Base-by-base conservation (phyloP, 2,888 invertebrate genomes). In the Teleogryllus oceanicus region DNA sequence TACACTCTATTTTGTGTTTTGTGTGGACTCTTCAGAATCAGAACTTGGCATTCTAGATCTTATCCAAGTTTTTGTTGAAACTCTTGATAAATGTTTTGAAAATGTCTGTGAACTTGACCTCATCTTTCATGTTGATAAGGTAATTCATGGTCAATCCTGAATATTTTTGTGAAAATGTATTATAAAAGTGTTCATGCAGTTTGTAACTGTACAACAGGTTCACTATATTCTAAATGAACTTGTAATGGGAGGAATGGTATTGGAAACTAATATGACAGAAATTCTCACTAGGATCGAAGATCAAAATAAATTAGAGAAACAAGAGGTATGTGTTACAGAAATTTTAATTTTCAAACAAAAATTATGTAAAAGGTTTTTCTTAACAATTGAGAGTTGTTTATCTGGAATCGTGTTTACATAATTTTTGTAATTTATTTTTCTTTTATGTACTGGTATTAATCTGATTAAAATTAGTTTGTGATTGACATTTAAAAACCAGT, bases 161-260 rank as follows among this genome's bases (percentile, higher is more conserved):
- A 13, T 62, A 0, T 12, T 62, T n/a, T 62, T 62, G 62, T 62
- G 13, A 62, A 62, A 62, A 18, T 62, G 1, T n/a, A 16, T 62
- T 62, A 62, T n/a, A 62, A 62, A n/a, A 62, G 62, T 62, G 4
- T 62, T 62, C 62, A 62, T 62, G n/a, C 13, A 11, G 51, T 11
- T 21, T 76, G 21, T 76, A 78, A 51, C 79, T 77, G 24, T 24
- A 79, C 83, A 84, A n/a, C 88, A 94, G 89, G 94, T 95, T 12
- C 95, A 96, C 87, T 94, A 94, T 86, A 99, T 99, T 84, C 89
- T 99, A 78, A 96, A 98, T 84, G 99, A 99, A 87, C 89, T 99
- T 80, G 99, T 99, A n/a, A 99, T 99, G 99, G 99, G 99, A 20
- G 99, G 99, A 2, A 99, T 99, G 99, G 99, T 99, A 74, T 89